These are phyloP conservation scores for Mythimna ferrago DNA, from an alignment of 2,888 invertebrate species.

Conservation along the genomic window DNA sequence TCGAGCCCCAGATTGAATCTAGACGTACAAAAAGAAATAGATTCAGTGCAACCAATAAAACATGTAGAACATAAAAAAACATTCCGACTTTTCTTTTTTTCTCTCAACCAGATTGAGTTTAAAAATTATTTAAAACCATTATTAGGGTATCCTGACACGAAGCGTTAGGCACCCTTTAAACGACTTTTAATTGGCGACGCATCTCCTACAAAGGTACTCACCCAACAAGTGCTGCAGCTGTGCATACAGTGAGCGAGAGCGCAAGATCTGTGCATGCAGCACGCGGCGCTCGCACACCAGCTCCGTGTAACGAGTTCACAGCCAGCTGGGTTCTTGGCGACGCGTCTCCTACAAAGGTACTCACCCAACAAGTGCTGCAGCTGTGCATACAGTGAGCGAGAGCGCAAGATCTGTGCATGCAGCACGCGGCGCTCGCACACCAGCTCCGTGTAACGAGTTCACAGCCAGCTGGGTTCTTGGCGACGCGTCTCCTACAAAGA, in stretches of 20 bases:
- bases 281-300: constrained; percentile 78
- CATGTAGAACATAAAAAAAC: too few species aligned
- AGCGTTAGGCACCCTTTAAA: too few species aligned
- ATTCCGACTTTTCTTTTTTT: too few species aligned
- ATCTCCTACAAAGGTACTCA: constrained; percentile 48
- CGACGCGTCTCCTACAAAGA: constrained; percentile 82
- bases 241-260: too few species aligned
- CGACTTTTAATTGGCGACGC: neutral
- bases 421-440: constrained; percentile 78
- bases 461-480: constrained; percentile 81
- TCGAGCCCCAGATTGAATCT: constrained; percentile 81
- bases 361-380: too few species aligned
- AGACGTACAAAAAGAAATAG: neutral
- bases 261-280: constrained; percentile 72
- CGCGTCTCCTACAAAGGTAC: neutral
- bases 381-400: too few species aligned
- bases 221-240: constrained; percentile 71
- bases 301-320: constrained; percentile 56
- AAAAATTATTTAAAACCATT: too few species aligned
- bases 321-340: neutral
- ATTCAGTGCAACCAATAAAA: too few species aligned
- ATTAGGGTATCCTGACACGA: too few species aligned
- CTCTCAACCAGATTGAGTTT: too few species aligned
- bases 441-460: constrained; percentile 76
- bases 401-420: constrained; percentile 65